Evolutionary conservation across 1,140 invertebrate species (phyloP), one percentile per base, ranked within the genome.

Genomic region (Drosophila repletoides): DNA sequence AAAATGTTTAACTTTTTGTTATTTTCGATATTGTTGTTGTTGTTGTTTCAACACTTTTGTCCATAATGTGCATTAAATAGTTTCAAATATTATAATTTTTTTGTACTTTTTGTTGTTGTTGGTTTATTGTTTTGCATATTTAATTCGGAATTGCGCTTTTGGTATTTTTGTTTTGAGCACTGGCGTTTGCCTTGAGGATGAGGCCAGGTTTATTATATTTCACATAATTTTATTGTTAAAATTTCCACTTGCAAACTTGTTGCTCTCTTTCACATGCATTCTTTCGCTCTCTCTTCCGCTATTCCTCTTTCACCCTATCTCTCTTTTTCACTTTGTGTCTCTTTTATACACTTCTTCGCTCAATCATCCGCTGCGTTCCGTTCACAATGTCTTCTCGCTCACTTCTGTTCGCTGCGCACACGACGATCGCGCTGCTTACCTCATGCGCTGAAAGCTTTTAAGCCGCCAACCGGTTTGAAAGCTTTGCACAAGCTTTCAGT

Each of bases 371-470:
- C 76, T 71, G 61, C 63, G 75, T 73, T 84, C 87, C 87, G 87
- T 80, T 88, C 87, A 84, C 87, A 56, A 72, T 46, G 74, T 83
- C 77, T 89, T 76, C 79, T 84, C 81, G 87, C 77, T 89, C 87
- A 87, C 70, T 88, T 89, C 81, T 89, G 87, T 69, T 55, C 49
- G 64, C 72, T 61, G 66, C 48, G 49, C 45, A 70, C 33, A 60
- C 29, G 14, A 14, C 68, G 72, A 80, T 87, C 68, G 36, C 33
- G 61, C 41, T 69, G 74, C 77, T 88, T 88, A 88, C 84, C 84
- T 84, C 84, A 86, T 86, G 76, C 66, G 17, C 14, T 24, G 9
- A 36, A 14, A 87, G 80, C 81, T 86, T 87, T 80, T 65, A 59
- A 84, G 80, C 75, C 72, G 58, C 79, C 38, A 84, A 84, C 79